A percentile compares a stretch with the other conserved stretches of the same genome.
Evolutionary conservation across 2,888 invertebrate species (phyloP).

Genomic region (Tipula vernalis): DNA sequence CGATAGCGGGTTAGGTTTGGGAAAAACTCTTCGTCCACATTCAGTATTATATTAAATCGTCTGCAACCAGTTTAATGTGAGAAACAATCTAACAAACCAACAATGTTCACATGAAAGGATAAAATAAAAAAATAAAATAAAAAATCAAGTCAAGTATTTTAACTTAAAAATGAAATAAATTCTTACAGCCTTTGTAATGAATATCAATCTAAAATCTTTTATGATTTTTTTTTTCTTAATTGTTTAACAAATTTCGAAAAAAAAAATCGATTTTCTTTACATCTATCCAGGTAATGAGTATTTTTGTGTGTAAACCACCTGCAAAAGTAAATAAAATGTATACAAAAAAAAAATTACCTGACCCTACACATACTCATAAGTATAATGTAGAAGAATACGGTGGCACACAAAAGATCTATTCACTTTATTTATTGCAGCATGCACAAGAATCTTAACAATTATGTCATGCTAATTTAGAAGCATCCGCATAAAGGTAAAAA

Average conservation of each 20-base stretch:
- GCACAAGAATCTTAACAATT: neutral
- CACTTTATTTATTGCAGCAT: neutral
- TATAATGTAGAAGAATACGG: neutral
- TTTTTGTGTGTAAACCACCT: neutral
- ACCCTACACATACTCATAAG: neutral
- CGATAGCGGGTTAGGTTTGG: neutral
- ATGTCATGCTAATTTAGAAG: neutral
- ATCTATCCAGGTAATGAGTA: neutral
- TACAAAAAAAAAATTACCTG: neutral
- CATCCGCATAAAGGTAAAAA: neutral
- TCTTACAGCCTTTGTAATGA: neutral
- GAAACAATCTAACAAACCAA: neutral
- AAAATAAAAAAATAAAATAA: neutral
- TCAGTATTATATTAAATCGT: neutral
- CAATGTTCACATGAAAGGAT: neutral
- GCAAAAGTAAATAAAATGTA: neutral
- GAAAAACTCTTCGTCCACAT: neutral
- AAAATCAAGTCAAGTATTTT: neutral
- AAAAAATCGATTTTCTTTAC: neutral
- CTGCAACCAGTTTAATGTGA: neutral
- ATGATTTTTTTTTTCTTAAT: neutral
- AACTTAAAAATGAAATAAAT: neutral
- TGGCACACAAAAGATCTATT: neutral
- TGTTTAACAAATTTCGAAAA: neutral
- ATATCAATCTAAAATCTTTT: neutral